Base-by-base conservation (phyloP, 2,888 invertebrate genomes). In the Clivina fossor region DNA sequence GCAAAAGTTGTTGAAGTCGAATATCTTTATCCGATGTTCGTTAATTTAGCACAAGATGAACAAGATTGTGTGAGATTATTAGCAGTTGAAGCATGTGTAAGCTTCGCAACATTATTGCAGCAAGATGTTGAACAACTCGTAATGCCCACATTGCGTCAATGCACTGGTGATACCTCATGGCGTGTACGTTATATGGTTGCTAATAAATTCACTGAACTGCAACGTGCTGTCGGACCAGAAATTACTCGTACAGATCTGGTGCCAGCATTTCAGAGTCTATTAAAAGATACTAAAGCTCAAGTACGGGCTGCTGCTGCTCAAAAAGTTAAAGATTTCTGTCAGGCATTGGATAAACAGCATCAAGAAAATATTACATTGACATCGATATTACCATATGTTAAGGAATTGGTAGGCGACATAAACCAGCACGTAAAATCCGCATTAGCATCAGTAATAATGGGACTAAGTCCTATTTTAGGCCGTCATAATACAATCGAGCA, bases 351-450 rank as follows among this genome's bases (percentile, higher is more conserved):
- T 69, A 86, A 86, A 65, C 84, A 88, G 0, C 85, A 88, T 69
- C 93, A 94, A 67, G 97, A 98, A 69, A 85, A 85, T 66, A 91
- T 96, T 47, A 98, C 99, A 60, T 94, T 99, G 93, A 90, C 85
- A 38, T 91, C 92, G 74, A 93, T 99, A 72, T 78, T 99, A 68
- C 97, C 98, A 0, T 96, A 93, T 72, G 93, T 99, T 58, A 97
- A 98, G 64, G 98, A 99, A 68, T 80, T 99, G 50, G 98, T 99
- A 1, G 86, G 90, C 18, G 99, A 99, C 76, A 90, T 94, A 41
- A 99, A 99, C 78, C 97, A 97, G 67, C 98, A 99, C 74, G 99
- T 99, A 1, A 99, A 99, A 76, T 95, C 97, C 0, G 98, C 99
- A 0, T 80, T 99, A 32, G 99, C 99, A 1, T 94, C 96, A 4